phyloP scores from a whole-genome alignment of 2,888 invertebrate species.

The Cenopis cana region DNA sequence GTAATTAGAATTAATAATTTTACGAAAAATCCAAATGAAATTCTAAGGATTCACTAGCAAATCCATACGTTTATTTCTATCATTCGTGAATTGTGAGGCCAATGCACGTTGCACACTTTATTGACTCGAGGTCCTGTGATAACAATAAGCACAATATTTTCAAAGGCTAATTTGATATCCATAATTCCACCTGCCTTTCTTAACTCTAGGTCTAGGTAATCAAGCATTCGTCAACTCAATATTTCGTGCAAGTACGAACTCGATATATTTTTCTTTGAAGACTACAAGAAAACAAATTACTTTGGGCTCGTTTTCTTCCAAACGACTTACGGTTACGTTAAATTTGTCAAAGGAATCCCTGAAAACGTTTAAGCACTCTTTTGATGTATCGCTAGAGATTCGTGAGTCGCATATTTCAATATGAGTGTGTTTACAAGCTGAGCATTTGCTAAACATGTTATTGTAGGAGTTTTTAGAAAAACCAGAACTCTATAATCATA shows the following conservation, averaged over 20 bases:
- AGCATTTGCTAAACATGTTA: neutral
- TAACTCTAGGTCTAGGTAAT: neutral
- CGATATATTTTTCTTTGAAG: constrained; percentile 33
- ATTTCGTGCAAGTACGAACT: constrained; percentile 16
- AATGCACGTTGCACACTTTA: neutral
- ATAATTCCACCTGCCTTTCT: neutral
- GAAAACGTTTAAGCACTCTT: constrained; percentile 44
- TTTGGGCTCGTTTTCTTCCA: constrained; percentile 27
- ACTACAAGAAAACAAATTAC: constrained; percentile 42
- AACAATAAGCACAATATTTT: too few relatives aligned
- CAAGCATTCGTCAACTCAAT: constrained; percentile 12
- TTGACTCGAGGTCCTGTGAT: neutral
- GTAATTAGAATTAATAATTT: too few relatives aligned
- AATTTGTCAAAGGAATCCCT: constrained; percentile 45
- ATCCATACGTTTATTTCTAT: too few relatives aligned
- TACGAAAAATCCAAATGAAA: too few relatives aligned
- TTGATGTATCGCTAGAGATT: constrained; percentile 34
- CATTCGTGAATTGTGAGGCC: too few relatives aligned
- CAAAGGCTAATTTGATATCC: neutral
- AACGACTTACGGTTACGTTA: constrained; percentile 42
- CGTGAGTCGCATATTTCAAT: constrained; percentile 19
- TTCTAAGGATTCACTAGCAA: too few relatives aligned
- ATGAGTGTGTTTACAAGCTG: constrained; percentile 23
- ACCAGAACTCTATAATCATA: too few relatives aligned
- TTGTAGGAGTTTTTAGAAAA: too few relatives aligned